Evolutionary conservation across 1,140 invertebrate genomes (phyloP), one percentile per base, ranked within the genome.

Genomic region (Achatina immaculata): DNA sequence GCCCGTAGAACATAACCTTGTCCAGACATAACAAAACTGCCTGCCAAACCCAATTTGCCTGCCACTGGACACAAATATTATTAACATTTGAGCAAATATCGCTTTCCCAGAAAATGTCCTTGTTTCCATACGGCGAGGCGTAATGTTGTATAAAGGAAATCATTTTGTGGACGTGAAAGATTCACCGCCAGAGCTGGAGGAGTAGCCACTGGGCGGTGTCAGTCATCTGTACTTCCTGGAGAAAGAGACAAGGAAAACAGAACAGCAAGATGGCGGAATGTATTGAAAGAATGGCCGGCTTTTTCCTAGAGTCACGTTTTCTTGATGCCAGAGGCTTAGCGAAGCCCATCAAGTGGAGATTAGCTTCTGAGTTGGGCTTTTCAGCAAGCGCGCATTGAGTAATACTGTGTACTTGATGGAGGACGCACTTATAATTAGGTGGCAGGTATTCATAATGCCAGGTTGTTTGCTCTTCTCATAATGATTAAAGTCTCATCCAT

Each of bases 141-240:
- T 2, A 51, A 74, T 77, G 74, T 77, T 77, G 74, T 65, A n/a
- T 36, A 9, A 77, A 28, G 74, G 74, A 77, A 77, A 77, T 65
- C 28, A 55, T 62, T 62, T 48, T 74, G 45, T 77, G 74, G 31
- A 62, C 48, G 62, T 34, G 48, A 31, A 48, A 72, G 40, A 34
- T 45, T 36, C 72, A 36, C 72, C 28, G 51, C 72, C 43, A 51
- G 72, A 45, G 72, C 72, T n/a, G 51, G 42, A 45, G 28, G 36
- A 31, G n/a, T 14, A 2, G 36, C 28, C 19, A 36, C 31, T 74
- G 42, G 14, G 31, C 21, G 28, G 45, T 3, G 51, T 48, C 40
- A 6, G 31, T 74, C 72, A 51, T 48, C 28, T 34, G 48, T 21
- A 48, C 72, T 51, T 74, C 68, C 68, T n/a, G 68, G 68, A 55